Base-by-base conservation (phyloP, 2,113 vertebrate species). In the Suncus etruscus region DNA sequence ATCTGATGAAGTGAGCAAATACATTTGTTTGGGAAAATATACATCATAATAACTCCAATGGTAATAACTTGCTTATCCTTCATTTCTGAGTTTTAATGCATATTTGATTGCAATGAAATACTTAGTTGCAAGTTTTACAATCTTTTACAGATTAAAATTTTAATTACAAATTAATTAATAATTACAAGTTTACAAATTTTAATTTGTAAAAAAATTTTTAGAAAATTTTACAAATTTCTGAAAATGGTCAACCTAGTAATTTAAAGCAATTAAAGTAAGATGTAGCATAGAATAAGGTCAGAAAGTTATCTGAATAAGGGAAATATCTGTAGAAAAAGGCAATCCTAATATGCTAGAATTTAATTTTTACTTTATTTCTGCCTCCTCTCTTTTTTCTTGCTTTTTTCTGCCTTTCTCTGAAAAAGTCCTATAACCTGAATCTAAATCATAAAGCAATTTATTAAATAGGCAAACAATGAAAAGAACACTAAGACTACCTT, bases 221-320 rank as follows among this genome's bases (percentile, higher is more conserved):
- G 39, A 39, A 39, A 39, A 58, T 87, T 94, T 93, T 85, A 94
- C 94, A 95, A 90, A 91, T 90, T 94, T 85, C 83, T 96, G 96
- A 97, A 95, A 75, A 84, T 93, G 63, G 86, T 83, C 88, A 91
- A 89, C 76, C 90, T 94, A 91, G 96, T 94, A 87, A 95, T 90
- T 80, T 66, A 1, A 85, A 96, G 86, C 96, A 97, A 96, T 92
- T 90, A 8, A 87, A 96, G 97, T 89, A 92, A 97, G 86, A 79
- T 20, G 47, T 70, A 76, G 45, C 50, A 91, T 89, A 94, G 61
- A 92, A 94, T 70, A 80, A 95, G 79, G 32, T 94, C 84, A 91
- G 85, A 76, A 97, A 97, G 90, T 89, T 86, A 95, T 0, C 2
- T 0, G 12, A 77, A 78, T 76, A 66, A 45, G 68, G 82, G 39